These are phyloP conservation scores for Agrenia bidenticulata DNA, from an alignment of 2,888 invertebrate species.

Conservation along the genomic window DNA sequence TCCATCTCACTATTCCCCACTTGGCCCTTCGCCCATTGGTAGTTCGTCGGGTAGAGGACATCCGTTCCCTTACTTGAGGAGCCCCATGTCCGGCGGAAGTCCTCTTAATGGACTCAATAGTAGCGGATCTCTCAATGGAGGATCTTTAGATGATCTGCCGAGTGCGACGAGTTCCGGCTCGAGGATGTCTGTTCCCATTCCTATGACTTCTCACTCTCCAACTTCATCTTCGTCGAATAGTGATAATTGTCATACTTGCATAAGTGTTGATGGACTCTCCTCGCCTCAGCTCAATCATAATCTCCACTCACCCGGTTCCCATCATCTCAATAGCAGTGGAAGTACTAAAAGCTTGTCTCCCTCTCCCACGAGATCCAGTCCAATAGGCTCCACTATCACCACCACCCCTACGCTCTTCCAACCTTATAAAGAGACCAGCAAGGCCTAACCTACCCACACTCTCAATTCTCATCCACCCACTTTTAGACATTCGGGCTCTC, in stretches of 20 bases:
- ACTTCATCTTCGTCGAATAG: conserved; percentile 46
- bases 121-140: conserved; percentile 43
- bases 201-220: conserved; percentile 50
- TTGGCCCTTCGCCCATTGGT: conserved; percentile 36
- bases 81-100: conserved; percentile 39
- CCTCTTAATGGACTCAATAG: conserved; percentile 40
- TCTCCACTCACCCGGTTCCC: conserved; percentile 34
- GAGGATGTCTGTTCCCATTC: conserved; percentile 45
- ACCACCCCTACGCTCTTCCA: conserved; percentile 69
- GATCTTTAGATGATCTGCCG: conserved; percentile 31
- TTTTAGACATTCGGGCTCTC: neutral
- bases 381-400: conserved; percentile 51
- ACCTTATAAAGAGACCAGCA: conserved; percentile 65
- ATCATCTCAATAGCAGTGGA: conserved; percentile 41
- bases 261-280: conserved; percentile 46
- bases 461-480: conserved; percentile 1
- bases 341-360: conserved; percentile 51
- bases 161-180: conserved; percentile 33
- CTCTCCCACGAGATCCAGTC: conserved; percentile 53
- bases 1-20: conserved; percentile 42
- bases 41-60: conserved; percentile 34
- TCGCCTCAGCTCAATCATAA: conserved; percentile 17
- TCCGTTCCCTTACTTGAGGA: conserved; percentile 40
- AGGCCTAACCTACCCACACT: conserved; percentile 24
- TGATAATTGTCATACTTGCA: conserved; percentile 50